Evolutionary conservation across 2,797 vertebrate species (phyloP).

Genomic region (Dermochelys coriacea): DNA sequence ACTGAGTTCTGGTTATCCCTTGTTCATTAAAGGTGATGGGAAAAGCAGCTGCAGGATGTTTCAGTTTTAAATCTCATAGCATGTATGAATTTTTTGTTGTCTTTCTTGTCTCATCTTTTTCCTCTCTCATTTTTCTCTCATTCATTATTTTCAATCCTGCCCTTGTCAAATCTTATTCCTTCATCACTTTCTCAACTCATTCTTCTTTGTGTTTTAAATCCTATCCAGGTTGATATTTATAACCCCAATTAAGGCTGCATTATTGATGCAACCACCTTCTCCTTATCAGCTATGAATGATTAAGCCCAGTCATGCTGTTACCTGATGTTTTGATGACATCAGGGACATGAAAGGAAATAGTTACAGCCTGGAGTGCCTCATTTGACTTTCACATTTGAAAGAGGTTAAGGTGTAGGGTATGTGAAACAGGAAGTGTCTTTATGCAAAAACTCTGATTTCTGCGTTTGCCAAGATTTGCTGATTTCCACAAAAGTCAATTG

Average conservation of each 20-base stretch:
- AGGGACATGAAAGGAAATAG: not conserved
- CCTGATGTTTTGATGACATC: not conserved
- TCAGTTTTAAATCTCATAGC: not conserved
- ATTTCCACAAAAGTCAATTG: not conserved
- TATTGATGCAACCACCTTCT: rapidly evolving
- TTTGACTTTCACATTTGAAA: not conserved
- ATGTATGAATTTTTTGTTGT: not conserved
- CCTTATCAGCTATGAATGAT: not conserved
- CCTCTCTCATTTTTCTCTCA: not conserved
- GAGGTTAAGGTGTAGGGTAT: not conserved
- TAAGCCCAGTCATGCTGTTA: not conserved
- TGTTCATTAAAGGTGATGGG: not conserved
- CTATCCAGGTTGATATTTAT: not conserved
- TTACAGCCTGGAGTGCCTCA: not conserved
- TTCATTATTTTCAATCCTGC: not conserved
- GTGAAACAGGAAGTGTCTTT: not conserved
- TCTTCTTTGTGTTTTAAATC: not conserved
- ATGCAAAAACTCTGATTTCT: not conserved
- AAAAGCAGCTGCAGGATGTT: not conserved
- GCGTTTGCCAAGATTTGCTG: not conserved
- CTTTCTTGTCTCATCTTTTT: not conserved
- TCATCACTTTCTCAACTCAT: not conserved
- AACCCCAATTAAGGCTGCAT: not conserved
- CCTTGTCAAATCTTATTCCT: not conserved
- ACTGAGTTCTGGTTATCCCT: not conserved